A percentile compares a stretch with the other conserved stretches of the same genome.
These are phyloP conservation scores for Neoaliturus tenellus DNA, from an alignment of 2,888 invertebrate species.

Conservation along the genomic window DNA sequence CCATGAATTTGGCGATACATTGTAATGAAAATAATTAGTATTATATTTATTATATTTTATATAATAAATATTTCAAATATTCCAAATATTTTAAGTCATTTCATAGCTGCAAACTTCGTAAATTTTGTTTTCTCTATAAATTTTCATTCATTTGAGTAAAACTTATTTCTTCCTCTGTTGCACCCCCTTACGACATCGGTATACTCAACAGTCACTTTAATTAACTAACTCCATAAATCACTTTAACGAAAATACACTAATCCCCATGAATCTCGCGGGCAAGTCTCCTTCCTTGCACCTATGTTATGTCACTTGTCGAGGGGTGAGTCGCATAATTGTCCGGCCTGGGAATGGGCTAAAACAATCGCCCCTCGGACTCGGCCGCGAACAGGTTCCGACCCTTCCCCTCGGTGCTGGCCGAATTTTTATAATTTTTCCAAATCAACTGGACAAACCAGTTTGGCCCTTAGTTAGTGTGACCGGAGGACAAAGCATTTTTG, in stretches of 20 bases:
- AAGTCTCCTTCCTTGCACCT: background rate
- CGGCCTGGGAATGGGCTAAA: conserved; percentile 29
- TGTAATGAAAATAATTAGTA: no score
- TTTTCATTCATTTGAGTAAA: no score
- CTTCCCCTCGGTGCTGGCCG: conserved; percentile 5
- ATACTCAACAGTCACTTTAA: no score
- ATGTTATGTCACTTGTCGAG: background rate
- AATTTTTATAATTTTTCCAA: conserved; percentile 53
- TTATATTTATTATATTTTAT: no score
- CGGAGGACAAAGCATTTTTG: conserved; percentile 48
- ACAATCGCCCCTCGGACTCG: background rate
- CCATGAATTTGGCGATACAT: no score
- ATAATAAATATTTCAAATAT: no score
- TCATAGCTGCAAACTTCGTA: no score
- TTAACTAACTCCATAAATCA: no score
- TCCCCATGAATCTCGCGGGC: background rate
- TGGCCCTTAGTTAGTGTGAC: conserved; percentile 49
- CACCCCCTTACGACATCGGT: no score
- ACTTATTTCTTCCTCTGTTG: no score
- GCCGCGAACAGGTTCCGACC: conserved; percentile 41
- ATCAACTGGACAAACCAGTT: conserved; percentile 56
- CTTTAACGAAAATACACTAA: background rate
- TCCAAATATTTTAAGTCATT: no score
- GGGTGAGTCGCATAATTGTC: background rate
- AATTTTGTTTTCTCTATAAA: no score